Evolutionary conservation across 2,797 vertebrate genomes (phyloP), one percentile per base, ranked within the genome.

Genomic region (Vireo griseus): DNA sequence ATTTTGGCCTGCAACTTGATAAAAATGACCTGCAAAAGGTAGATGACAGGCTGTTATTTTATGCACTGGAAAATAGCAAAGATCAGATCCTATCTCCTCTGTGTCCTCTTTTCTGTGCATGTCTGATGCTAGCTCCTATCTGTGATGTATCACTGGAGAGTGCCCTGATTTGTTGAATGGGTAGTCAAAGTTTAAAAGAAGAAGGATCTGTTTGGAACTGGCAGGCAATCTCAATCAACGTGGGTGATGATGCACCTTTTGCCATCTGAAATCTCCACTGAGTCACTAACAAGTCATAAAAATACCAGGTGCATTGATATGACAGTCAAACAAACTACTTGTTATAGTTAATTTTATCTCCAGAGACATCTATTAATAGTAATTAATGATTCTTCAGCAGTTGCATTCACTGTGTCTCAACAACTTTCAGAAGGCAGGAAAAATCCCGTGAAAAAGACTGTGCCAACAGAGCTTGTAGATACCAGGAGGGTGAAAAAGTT

Each of bases 1-100:
- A 96, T 97, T 97, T 97, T 97, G 96, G 96, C 91, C 96, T 94
- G 86, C 82, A 95, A 97, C 54, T 92, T 97, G 97, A 98, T 98
- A 98, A 98, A 98, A 97, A 98, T 97, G 97, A 98, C 97, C 97
- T 95, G 93, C 69, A 96, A 97, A 98, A 98, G 96, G 97, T 98
- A 94, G 95, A 95, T 98, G 97, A 96, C 96, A 98, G 96, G 95
- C 97, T 98, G 97, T 97, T 98, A 98, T 97, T 98, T 98, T 97
- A 98, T 98, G 95, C 97, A 94, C 91, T 94, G 93, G 96, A 96
- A 98, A 97, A 97, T 73, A 95, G 95, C 85, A 96, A 97, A 96
- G 97, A 97, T 97, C 94, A 95, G 94, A 95, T 95, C 82, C 80
- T 93, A 26, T 91, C 95, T 97, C 76, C 79, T 85, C 17, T 10